These are phyloP conservation scores for Bujurquina vittata DNA, from an alignment of 2,113 vertebrate genomes.

Conservation along the genomic window DNA sequence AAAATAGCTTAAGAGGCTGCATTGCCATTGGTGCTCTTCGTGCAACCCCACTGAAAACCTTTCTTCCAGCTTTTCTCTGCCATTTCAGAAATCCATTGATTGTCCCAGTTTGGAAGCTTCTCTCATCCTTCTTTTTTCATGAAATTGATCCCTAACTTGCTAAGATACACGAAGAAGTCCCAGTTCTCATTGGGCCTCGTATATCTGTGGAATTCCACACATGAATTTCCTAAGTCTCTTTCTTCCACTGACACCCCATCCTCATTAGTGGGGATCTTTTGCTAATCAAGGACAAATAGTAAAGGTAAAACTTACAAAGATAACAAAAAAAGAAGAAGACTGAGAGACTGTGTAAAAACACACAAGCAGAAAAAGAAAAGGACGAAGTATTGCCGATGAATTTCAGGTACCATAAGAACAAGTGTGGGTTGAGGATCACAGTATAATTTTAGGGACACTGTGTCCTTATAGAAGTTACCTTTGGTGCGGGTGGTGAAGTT, in stretches of 20 bases:
- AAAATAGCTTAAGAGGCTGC: not conserved
- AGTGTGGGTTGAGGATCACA: constrained; percentile 43
- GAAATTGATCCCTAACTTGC: too few relatives aligned
- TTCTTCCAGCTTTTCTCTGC: not conserved
- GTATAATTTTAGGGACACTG: constrained; percentile 34
- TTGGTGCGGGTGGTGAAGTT: not conserved
- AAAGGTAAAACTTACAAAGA: not conserved
- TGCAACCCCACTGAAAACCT: not conserved
- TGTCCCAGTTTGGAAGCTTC: not conserved
- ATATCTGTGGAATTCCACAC: not conserved
- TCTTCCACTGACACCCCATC: not conserved
- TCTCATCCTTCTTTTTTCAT: not conserved
- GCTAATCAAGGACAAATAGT: not conserved
- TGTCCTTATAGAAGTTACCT: constrained; percentile 8
- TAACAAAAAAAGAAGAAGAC: not conserved
- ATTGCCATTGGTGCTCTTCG: not conserved
- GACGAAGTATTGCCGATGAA: not conserved
- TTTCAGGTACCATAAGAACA: constrained; percentile 24
- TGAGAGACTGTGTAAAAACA: not conserved
- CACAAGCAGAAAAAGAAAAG: not conserved
- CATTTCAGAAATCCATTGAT: not conserved
- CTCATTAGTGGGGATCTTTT: not conserved
- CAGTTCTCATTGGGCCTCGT: too few relatives aligned
- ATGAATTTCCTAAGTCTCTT: not conserved
- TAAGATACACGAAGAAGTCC: too few relatives aligned